Evolutionary conservation across 2,888 invertebrate species (phyloP).

Genomic region (Apodemia mormo): DNA sequence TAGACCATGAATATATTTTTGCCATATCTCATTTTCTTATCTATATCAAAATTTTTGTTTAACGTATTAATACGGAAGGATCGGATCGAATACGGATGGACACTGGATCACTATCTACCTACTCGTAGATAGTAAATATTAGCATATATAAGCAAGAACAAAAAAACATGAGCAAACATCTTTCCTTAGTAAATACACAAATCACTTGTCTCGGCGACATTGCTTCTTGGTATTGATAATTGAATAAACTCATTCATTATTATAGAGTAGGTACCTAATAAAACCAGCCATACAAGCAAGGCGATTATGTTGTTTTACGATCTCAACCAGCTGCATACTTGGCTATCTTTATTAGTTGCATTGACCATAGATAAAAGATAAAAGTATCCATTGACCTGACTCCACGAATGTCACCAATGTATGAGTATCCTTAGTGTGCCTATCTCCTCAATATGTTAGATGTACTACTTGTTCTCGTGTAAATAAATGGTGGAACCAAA

Average conservation of each 20-base stretch:
- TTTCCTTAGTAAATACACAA: conserved; percentile 44
- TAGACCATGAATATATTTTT: no score
- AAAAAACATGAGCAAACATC: conserved; percentile 12
- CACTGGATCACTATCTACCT: no score
- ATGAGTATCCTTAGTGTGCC: conserved; percentile 19
- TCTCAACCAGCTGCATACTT: conserved; percentile 69
- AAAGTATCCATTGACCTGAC: conserved; percentile 41
- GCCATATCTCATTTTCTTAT: no score
- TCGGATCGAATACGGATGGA: no score
- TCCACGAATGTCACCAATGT: conserved; percentile 20
- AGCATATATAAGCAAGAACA: conserved; percentile 7
- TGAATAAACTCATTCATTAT: conserved; percentile 78
- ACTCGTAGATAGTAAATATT: not conserved
- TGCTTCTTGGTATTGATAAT: conserved; percentile 71
- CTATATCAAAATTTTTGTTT: no score
- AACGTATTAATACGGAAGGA: no score
- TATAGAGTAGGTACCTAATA: conserved; percentile 55
- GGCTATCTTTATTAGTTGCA: conserved; percentile 67
- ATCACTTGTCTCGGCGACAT: conserved; percentile 67
- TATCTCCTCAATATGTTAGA: no score
- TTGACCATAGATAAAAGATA: conserved; percentile 54
- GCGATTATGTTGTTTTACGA: conserved; percentile 73
- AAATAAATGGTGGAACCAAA: no score
- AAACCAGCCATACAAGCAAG: conserved; percentile 63
- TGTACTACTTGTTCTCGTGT: no score